These are phyloP conservation scores for Solenopsis invicta DNA, from an alignment of 1,140 invertebrate genomes.

Conservation along the genomic window DNA sequence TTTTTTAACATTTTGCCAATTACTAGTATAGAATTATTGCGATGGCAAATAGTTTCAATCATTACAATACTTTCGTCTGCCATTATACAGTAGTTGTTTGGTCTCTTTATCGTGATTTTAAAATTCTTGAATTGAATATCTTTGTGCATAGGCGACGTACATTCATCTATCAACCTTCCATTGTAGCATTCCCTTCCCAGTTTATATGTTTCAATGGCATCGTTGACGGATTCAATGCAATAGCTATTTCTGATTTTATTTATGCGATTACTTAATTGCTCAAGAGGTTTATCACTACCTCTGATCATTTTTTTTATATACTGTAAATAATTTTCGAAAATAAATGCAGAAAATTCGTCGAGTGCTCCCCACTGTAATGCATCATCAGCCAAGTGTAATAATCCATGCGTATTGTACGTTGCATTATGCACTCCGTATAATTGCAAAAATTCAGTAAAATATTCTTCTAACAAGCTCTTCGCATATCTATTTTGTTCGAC, in stretches of 20 bases:
- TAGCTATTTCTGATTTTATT: constrained; percentile 10
- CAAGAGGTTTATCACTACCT: constrained; percentile 19
- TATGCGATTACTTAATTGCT: background rate
- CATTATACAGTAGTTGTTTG: constrained; percentile 19
- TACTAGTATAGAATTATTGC: background rate
- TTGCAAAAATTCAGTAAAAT: constrained; percentile 7
- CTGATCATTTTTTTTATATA: constrained; percentile 14
- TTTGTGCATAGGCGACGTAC: background rate
- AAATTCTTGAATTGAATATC: constrained; percentile 2
- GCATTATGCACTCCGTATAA: constrained; percentile 3
- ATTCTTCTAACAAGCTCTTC: background rate
- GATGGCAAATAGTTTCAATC: background rate
- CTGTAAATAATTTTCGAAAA: constrained; percentile 2
- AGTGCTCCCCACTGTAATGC: background rate
- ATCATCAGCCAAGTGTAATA: constrained; percentile 7
- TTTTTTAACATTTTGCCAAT: constrained; percentile 20
- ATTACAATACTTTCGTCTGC: constrained; percentile 3
- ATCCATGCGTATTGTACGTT: constrained; percentile 5
- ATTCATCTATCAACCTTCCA: background rate
- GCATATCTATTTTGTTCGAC: constrained; percentile 13
- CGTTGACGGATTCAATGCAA: background rate
- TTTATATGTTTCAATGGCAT: constrained; percentile 5
- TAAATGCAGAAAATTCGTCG: constrained; percentile 2
- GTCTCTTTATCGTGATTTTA: constrained; percentile 4
- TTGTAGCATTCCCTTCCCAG: background rate